Evolutionary conservation across 2,797 vertebrate genomes (phyloP).

Genomic region (Liasis olivaceus): DNA sequence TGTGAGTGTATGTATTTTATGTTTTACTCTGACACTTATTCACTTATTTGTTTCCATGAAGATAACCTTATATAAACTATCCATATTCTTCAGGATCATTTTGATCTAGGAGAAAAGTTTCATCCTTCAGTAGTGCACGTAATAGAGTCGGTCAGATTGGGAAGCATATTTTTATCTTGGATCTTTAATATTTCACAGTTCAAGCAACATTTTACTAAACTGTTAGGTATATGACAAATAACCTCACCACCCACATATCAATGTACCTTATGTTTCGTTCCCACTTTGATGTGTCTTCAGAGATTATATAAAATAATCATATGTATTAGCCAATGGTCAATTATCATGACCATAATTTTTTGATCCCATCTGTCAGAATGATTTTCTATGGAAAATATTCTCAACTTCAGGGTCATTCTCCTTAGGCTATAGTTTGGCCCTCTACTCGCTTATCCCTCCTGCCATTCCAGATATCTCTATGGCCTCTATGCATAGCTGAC

Average conservation of each 20-base stretch:
- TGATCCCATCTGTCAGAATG: background rate
- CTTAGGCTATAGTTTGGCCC: background rate
- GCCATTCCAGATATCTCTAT: background rate
- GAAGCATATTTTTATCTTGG: constrained; percentile 72
- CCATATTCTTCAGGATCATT: constrained; percentile 67
- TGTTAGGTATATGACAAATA: constrained; percentile 64
- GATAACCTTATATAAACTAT: constrained; percentile 55
- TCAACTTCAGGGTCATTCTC: constrained; percentile 1
- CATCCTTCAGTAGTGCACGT: constrained; percentile 79
- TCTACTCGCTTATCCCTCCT: background rate
- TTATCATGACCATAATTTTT: constrained; percentile 36
- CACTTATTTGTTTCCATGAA: constrained; percentile 54
- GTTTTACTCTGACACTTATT: constrained; percentile 50
- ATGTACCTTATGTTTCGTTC: constrained; percentile 54
- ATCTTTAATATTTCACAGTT: constrained; percentile 80
- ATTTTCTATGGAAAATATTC: background rate
- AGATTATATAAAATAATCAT: constrained; percentile 25
- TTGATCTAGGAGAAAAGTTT: constrained; percentile 75
- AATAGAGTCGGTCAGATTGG: constrained; percentile 76
- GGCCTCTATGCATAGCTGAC: background rate
- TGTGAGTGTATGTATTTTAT: constrained; percentile 25
- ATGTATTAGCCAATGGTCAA: constrained; percentile 56
- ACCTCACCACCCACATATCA: constrained; percentile 40
- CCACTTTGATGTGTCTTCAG: constrained; percentile 25
- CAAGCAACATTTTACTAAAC: constrained; percentile 74